These are phyloP conservation scores for Oligia strigilis DNA, from an alignment of 2,888 invertebrate species.

Conservation along the genomic window DNA sequence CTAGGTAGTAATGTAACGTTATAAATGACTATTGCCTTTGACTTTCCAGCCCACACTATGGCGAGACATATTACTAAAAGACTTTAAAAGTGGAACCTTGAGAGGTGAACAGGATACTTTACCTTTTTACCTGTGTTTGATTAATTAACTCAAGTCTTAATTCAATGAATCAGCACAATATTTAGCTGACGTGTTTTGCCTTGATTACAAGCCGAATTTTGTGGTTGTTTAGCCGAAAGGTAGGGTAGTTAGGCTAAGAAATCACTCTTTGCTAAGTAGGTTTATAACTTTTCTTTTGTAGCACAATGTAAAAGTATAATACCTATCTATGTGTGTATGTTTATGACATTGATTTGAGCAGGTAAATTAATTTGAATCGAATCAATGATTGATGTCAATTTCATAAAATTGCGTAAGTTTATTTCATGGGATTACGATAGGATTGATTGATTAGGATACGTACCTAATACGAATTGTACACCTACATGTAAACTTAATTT, in stretches of 20 bases:
- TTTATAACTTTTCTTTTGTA: not conserved
- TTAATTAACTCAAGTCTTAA: conserved; percentile 53
- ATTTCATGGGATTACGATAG: not conserved
- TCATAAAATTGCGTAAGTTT: not conserved
- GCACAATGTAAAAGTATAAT: not conserved
- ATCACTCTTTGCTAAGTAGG: not conserved
- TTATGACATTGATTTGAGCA: not conserved
- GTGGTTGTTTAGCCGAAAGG: not conserved
- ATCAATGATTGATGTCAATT: conserved; percentile 7
- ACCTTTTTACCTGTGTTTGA: conserved; percentile 31
- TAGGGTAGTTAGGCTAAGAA: not conserved
- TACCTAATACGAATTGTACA: not conserved
- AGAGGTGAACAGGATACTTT: not conserved
- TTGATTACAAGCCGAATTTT: conserved; percentile 21
- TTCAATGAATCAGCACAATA: conserved; percentile 37
- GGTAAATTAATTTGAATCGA: not conserved
- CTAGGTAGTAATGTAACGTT: conserved; percentile 28
- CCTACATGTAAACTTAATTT: not conserved
- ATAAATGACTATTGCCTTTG: conserved; percentile 35
- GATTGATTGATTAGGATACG: conserved; percentile 6
- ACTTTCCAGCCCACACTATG: conserved; percentile 7
- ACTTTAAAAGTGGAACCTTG: not conserved
- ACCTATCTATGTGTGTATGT: not conserved
- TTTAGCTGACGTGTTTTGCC: conserved; percentile 26
- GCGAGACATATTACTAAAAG: conserved; percentile 11